Percentiles rank a stretch among this genome's conserved stretches.
These are phyloP conservation scores for Cuniculus paca DNA, from an alignment of 2,797 vertebrate genomes.

Conservation along the genomic window DNA sequence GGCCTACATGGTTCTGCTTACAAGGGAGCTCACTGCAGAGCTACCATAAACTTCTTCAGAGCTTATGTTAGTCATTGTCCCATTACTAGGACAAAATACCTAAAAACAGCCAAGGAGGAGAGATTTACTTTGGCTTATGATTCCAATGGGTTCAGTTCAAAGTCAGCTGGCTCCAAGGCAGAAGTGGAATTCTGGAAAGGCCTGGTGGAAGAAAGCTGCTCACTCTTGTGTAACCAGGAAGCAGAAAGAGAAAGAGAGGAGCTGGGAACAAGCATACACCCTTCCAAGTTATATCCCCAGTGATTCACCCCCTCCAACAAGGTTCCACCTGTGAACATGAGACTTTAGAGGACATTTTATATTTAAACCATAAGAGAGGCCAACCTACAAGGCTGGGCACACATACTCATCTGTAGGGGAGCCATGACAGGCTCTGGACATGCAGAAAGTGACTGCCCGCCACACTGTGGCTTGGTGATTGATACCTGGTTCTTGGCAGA, in stretches of 20 bases:
- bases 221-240: background rate
- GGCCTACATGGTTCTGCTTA: fast-evolving
- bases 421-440: fast-evolving
- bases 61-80: background rate
- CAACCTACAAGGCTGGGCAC: background rate
- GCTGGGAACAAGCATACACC: background rate
- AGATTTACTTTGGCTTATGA: background rate
- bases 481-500: background rate
- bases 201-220: background rate
- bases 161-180: background rate
- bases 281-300: background rate
- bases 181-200: background rate
- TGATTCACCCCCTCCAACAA: background rate
- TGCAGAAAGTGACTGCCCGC: background rate
- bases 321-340: background rate
- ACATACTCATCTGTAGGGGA: fast-evolving
- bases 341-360: background rate
- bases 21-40: too few species aligned
- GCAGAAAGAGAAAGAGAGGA: background rate
- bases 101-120: background rate
- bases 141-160: background rate
- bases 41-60: background rate
- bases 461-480: background rate
- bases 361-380: background rate
- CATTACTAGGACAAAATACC: background rate